Conservation (phyloP, 2,888 invertebrate species). For the Phaonia tiefii region DNA sequence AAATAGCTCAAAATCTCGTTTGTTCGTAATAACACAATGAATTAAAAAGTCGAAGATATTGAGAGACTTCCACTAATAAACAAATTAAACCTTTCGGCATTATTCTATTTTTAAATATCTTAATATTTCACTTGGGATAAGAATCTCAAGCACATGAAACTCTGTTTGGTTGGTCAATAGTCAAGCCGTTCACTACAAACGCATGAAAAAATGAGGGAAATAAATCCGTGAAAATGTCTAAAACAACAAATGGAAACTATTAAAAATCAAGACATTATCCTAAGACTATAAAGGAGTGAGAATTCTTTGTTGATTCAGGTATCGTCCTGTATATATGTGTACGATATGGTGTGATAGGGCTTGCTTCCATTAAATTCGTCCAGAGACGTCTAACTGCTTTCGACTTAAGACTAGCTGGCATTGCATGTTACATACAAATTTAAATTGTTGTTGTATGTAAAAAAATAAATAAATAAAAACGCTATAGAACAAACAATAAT, state of each 20-base stretch:
- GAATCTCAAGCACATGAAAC: conserved; percentile 12
- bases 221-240: conserved; percentile 41
- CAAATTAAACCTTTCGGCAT: no score
- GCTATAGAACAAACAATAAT: conserved; percentile 23
- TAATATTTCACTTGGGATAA: conserved; percentile 17
- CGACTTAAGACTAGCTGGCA: conserved; percentile 57
- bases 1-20: no score
- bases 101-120: conserved; percentile 31
- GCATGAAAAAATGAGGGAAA: conserved; percentile 37
- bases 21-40: no score
- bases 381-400: conserved; percentile 21
- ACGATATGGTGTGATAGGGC: not conserved
- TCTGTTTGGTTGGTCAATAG: conserved; percentile 15
- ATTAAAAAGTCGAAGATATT: no score
- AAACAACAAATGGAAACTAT: conserved; percentile 55
- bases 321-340: no score
- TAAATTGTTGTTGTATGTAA: conserved; percentile 53
- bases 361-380: conserved; percentile 28
- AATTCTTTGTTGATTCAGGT: not conserved
- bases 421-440: conserved; percentile 65
- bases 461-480: not conserved
- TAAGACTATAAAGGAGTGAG: conserved; percentile 48
- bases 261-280: conserved; percentile 63
- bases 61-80: no score
- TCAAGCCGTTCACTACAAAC: conserved; percentile 8